Base-by-base conservation (phyloP, 2,113 vertebrate species). In the Narcine bancroftii region DNA sequence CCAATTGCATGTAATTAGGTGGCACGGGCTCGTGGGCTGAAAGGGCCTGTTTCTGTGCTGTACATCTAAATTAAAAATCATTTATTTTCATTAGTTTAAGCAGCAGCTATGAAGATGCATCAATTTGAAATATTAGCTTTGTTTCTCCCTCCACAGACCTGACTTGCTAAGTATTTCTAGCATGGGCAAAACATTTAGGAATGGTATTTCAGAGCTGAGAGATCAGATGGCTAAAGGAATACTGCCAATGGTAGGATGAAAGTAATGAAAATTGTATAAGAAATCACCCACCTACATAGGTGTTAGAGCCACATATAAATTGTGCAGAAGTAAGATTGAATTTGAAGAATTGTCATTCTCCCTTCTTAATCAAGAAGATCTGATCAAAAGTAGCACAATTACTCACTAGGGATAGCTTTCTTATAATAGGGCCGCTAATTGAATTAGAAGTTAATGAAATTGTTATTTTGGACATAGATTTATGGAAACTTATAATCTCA, bases 381-480 rank as follows among this genome's bases (percentile, higher is more conserved):
- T 63, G 53, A 87, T 87, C 36, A 36, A 60, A 87, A 87, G 33
- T 87, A 87, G 81, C 81, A 87, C 81, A 19, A 36, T 87, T 36
- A 60, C n/a, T 87, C 81, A 63, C 53, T 60, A 60, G 81, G 81
- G 81, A 87, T 87, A 6, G 53, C n/a, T n/a, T 15, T 17, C 81
- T 63, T 60, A 63, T 60, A 87, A 87, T 87, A 87, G 53, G 81
- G 36, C n/a, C 47, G 47, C 60, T 87, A 87, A 87, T 87, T 87
- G 81, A 87, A 87, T 21, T 21, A 87, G 81, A 60, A 63, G 53
- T 83, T 83, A 83, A 53, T 45, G 79, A 47, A 83, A 83, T 83
- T 83, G 79, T 60, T 60, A 87, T 87, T 87, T 63, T 60, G 81
- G 81, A 56, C 81, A 87, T 56, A 21, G 4, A 21, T 60, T 87